Base-by-base conservation (phyloP, 2,113 vertebrate genomes). In the Misgurnus anguillicaudatus region DNA sequence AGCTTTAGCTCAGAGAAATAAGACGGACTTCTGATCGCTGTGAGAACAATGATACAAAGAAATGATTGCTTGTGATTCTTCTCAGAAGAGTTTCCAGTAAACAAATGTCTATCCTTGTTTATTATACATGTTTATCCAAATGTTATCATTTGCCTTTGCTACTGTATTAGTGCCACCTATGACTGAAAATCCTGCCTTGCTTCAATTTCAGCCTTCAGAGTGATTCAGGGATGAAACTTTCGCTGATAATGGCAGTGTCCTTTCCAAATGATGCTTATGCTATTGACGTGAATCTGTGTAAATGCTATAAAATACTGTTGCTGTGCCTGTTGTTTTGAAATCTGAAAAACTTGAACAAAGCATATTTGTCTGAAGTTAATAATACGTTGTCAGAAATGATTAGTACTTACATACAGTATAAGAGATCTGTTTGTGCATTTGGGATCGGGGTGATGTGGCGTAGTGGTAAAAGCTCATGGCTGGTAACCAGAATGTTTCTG, bases 31-130 rank as follows among this genome's bases (percentile, higher is more conserved):
- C 60, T 68, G 76, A 80, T 83, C 80, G 81, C 53, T 74, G 57
- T 16, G 72, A 38, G 79, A 82, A 77, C 74, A 79, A 39, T 79
- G 80, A 78, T 77, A 77, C 64, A 77, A 86, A 86, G 80, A 70
- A 73, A 47, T 83, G 53, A 82, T 69, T 84, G 68, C 66, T 75
- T 80, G 61, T 80, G 80, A 73, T 83, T 78, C 61, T 70, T 70
- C 68, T 60, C 36, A 72, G 78, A 80, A 82, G 48, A 66, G 45
- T 78, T 85, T 77, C 62, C 42, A 69, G 84, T 68, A 82, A 85
- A 83, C 80, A 85, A 85, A 81, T 83, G 51, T 77, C 80, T 73
- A 65, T 60, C 47, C 9, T 42, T 78, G 63, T 62, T 78, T 68
- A 79, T 60, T 68, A 57, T 3, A 31, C 24, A 31, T 31, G 24